Conservation (phyloP, 2,113 vertebrate genomes). For the Anser brachyrhynchus region DNA sequence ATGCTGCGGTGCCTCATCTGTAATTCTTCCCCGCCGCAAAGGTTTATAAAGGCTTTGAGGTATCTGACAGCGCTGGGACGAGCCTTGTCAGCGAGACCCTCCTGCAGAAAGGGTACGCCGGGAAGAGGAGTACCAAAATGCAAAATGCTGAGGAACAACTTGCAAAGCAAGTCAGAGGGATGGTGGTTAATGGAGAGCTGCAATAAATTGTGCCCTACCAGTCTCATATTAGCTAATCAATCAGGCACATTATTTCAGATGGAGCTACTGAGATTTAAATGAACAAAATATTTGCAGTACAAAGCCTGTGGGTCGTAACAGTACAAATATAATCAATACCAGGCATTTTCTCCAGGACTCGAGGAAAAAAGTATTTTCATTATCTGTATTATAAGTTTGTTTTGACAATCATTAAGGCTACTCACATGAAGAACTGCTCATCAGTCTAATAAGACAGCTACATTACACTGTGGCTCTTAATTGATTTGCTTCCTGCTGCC, state of each 20-base stretch:
- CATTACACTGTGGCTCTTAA: constrained; percentile 45
- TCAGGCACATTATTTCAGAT: background rate
- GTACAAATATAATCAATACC: constrained; percentile 24
- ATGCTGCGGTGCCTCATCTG: background rate
- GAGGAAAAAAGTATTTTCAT: constrained; percentile 47
- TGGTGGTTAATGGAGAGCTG: background rate
- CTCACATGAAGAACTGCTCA: constrained; percentile 36
- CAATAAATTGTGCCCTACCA: constrained; percentile 5
- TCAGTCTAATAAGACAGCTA: constrained; percentile 42
- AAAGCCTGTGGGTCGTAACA: constrained; percentile 23
- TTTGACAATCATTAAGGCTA: constrained; percentile 56
- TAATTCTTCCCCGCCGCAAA: background rate
- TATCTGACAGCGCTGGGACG: background rate
- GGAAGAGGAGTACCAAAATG: background rate
- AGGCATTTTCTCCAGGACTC: constrained; percentile 18
- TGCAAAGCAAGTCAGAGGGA: background rate
- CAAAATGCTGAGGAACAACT: background rate
- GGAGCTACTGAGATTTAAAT: constrained; percentile 12
- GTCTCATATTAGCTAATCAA: constrained; percentile 27
- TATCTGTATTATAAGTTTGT: constrained; percentile 59
- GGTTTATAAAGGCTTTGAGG: background rate
- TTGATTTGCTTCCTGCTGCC: constrained; percentile 58
- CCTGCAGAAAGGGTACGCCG: background rate
- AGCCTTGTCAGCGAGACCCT: background rate
- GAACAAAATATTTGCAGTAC: constrained; percentile 14